Conservation (phyloP, 2,797 vertebrate species). For the Otus scops region DNA sequence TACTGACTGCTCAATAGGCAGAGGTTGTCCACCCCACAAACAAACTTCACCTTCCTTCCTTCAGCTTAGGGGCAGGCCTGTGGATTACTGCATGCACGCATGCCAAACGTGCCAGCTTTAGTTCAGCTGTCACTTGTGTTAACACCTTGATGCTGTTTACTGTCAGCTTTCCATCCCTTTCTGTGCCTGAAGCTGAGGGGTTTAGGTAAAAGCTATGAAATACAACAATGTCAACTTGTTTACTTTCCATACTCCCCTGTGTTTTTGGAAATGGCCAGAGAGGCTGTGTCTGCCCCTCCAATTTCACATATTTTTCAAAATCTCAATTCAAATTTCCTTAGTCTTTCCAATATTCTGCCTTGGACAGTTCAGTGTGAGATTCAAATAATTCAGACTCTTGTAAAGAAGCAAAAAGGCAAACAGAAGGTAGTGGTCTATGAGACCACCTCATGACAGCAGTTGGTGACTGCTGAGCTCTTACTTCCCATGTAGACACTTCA, state of each 20-base stretch:
- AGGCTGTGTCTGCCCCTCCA: neutral
- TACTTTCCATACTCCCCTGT: neutral
- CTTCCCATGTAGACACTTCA: rapidly evolving
- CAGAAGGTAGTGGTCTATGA: neutral
- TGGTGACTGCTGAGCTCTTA: neutral
- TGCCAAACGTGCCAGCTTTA: neutral
- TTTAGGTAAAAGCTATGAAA: neutral
- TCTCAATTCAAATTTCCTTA: neutral
- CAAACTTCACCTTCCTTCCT: neutral
- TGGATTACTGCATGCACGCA: neutral
- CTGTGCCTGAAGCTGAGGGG: neutral
- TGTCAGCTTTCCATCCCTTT: neutral
- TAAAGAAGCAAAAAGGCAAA: neutral
- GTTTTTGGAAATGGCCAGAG: neutral
- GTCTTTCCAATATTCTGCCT: neutral
- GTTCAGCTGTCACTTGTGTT: neutral
- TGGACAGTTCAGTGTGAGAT: neutral
- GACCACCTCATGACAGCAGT: rapidly evolving
- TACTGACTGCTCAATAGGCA: neutral
- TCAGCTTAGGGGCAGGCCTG: neutral
- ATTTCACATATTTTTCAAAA: neutral
- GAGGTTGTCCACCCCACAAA: neutral
- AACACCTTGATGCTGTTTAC: neutral
- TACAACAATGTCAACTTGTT: neutral
- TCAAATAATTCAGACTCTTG: neutral